These are phyloP conservation scores for Psophia crepitans DNA, from an alignment of 2,113 vertebrate species.

Conservation along the genomic window DNA sequence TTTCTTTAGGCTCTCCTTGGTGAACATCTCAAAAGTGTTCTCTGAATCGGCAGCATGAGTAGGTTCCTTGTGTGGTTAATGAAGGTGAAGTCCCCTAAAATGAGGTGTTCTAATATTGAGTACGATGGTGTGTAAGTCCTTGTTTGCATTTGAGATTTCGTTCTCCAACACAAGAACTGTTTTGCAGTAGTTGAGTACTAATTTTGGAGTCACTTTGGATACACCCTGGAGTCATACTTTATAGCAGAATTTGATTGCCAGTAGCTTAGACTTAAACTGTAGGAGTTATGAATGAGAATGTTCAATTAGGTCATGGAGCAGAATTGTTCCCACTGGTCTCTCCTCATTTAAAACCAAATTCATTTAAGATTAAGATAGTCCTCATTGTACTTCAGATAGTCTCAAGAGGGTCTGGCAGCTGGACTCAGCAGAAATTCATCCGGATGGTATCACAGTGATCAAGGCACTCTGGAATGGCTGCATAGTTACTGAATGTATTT, in stretches of 20 bases:
- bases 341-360: neutral
- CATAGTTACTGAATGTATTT: neutral
- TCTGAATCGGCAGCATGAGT: neutral
- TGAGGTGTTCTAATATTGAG: neutral
- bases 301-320: neutral
- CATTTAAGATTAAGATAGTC: neutral
- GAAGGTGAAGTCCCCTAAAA: neutral
- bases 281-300: neutral
- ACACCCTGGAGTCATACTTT: neutral
- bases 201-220: neutral
- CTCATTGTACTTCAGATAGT: neutral
- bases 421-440: neutral
- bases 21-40: neutral
- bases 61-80: neutral
- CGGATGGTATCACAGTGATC: neutral
- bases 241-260: neutral
- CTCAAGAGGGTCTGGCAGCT: neutral
- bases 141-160: neutral
- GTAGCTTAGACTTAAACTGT: neutral
- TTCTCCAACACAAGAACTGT: neutral
- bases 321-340: neutral
- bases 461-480: neutral
- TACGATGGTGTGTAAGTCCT: neutral
- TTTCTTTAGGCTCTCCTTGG: neutral
- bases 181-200: neutral